phyloP scores from a whole-genome alignment of 2,113 vertebrate species.

The Pampusana beccarii region DNA sequence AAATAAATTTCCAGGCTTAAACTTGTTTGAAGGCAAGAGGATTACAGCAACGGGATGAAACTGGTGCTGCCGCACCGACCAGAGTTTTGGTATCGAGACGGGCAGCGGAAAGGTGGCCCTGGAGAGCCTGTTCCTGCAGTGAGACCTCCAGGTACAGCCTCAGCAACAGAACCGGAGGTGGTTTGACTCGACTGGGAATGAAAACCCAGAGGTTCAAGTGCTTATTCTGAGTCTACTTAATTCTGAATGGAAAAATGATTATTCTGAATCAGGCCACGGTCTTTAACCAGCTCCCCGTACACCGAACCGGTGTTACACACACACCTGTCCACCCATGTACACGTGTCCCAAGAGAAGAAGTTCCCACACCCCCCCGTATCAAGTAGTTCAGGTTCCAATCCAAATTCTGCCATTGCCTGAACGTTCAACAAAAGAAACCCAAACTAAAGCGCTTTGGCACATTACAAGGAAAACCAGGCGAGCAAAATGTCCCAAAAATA shows the following conservation, averaged over 20 bases:
- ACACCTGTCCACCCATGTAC: neutral
- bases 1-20: neutral
- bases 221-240: neutral
- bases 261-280: neutral
- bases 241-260: neutral
- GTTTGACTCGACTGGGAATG: neutral
- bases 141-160: neutral
- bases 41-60: neutral
- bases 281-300: neutral
- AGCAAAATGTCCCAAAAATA: neutral
- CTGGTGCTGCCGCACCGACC: rapidly evolving
- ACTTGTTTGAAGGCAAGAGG: neutral
- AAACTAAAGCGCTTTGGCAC: neutral
- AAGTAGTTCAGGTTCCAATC: neutral
- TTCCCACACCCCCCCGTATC: neutral
- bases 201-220: neutral
- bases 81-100: neutral
- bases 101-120: neutral
- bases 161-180: neutral
- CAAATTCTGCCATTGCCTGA: neutral
- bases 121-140: neutral
- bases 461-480: neutral
- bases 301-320: too few relatives aligned
- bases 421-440: neutral
- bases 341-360: neutral